These are phyloP conservation scores for Synchiropus splendidus DNA, from an alignment of 2,113 vertebrate genomes.

Conservation along the genomic window DNA sequence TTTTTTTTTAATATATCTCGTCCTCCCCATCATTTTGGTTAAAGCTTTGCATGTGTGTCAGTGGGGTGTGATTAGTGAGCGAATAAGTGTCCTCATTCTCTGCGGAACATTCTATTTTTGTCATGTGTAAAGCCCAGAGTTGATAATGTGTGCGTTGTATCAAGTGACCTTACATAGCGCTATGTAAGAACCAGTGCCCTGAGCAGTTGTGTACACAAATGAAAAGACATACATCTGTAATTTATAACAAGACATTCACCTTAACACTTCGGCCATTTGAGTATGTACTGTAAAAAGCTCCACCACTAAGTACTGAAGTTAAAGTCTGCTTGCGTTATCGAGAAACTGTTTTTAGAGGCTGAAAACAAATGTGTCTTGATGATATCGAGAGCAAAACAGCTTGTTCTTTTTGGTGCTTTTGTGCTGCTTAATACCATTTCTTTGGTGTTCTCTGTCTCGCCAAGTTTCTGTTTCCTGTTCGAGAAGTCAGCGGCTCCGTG, in stretches of 20 bases:
- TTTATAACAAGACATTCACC: slow-evolving; percentile 30
- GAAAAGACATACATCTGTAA: too few species aligned
- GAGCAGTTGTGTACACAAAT: too few species aligned
- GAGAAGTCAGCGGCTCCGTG: slow-evolving; percentile 34
- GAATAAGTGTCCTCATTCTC: slow-evolving; percentile 21
- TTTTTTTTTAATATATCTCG: background rate
- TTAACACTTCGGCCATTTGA: slow-evolving; percentile 48
- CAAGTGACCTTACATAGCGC: slow-evolving; percentile 64
- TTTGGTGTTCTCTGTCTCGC: slow-evolving; percentile 41
- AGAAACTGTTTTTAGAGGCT: too few species aligned
- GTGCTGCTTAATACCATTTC: slow-evolving; percentile 49
- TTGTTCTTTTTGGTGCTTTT: slow-evolving; percentile 48
- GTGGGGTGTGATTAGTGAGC: slow-evolving; percentile 11
- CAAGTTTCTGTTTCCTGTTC: slow-evolving; percentile 17
- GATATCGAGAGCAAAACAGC: slow-evolving; percentile 28
- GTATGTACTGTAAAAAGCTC: slow-evolving; percentile 23
- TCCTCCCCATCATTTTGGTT: slow-evolving; percentile 28
- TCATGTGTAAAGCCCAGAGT: slow-evolving; percentile 18
- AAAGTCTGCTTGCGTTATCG: slow-evolving; percentile 17
- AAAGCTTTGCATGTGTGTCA: slow-evolving; percentile 54
- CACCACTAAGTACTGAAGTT: slow-evolving; percentile 27
- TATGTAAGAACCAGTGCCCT: too few species aligned
- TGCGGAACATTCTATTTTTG: background rate
- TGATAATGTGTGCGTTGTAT: slow-evolving; percentile 36
- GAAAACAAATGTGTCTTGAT: slow-evolving; percentile 20